Evolutionary conservation across 2,113 vertebrate genomes (phyloP).

Genomic region (Aphyosemion australe): DNA sequence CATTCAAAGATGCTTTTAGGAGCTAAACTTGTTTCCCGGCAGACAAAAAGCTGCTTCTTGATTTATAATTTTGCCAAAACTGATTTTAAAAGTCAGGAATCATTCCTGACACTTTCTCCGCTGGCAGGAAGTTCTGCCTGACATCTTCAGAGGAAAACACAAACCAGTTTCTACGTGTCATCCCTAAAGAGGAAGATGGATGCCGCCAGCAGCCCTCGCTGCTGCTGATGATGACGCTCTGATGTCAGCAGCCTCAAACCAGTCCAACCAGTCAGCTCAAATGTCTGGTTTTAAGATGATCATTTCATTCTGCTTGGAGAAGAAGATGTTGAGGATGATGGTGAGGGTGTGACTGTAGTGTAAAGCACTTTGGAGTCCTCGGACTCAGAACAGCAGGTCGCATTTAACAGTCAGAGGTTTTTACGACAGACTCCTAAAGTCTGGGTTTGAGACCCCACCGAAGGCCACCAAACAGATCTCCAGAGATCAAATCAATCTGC

Average conservation of each 20-base stretch:
- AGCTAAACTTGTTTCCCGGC: too few species aligned
- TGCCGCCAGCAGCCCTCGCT: conserved; percentile 17
- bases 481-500: too few species aligned
- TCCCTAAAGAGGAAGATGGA: conserved; percentile 37
- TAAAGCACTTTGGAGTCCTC: too few species aligned
- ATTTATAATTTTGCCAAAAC: conserved; percentile 50
- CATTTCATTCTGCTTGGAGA: too few species aligned
- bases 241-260: conserved; percentile 9
- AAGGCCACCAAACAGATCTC: too few species aligned
- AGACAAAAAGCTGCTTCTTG: neutral
- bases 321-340: too few species aligned
- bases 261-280: conserved; percentile 24
- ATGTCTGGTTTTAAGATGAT: too few species aligned
- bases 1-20: conserved; percentile 13
- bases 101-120: conserved; percentile 10
- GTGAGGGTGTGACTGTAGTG: too few species aligned
- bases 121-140: conserved; percentile 18
- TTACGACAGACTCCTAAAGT: too few species aligned
- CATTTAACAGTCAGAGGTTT: too few species aligned
- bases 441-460: too few species aligned
- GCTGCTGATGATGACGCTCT: conserved; percentile 38
- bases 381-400: too few species aligned
- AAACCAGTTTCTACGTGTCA: neutral
- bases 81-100: conserved; percentile 38
- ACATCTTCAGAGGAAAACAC: conserved; percentile 18